Percentiles rank a stretch among this genome's conserved stretches.
Conservation (phyloP, 2,888 invertebrate species). For the Brenthis daphne region DNA sequence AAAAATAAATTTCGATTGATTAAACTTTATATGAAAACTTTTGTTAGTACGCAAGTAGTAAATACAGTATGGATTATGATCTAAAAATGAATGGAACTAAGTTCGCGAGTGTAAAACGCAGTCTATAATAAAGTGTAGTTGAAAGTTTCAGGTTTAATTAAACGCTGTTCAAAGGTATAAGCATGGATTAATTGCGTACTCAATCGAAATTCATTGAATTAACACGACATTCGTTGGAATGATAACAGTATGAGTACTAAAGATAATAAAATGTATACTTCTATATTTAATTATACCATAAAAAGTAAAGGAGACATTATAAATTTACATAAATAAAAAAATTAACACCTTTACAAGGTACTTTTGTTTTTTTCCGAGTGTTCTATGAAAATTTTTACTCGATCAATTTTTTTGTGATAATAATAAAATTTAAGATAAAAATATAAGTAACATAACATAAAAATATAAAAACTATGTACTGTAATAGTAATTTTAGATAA, state of each 20-base stretch:
- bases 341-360: too few species aligned
- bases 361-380: too few species aligned
- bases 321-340: too few species aligned
- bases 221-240: conserved; percentile 60
- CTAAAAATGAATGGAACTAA: too few species aligned
- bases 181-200: conserved; percentile 64
- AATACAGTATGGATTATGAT: too few species aligned
- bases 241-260: conserved; percentile 12
- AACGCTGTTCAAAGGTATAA: conserved; percentile 60
- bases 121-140: conserved; percentile 46
- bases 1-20: too few species aligned
- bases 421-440: too few species aligned
- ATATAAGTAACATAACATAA: not conserved
- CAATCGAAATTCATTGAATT: conserved; percentile 60
- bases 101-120: not conserved
- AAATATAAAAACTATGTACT: not conserved
- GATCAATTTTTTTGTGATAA: too few species aligned
- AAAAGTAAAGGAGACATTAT: too few species aligned
- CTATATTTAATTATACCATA: too few species aligned
- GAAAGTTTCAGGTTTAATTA: conserved; percentile 65
- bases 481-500: conserved; percentile 5
- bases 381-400: too few species aligned
- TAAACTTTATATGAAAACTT: too few species aligned
- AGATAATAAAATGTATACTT: not conserved
- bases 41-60: not conserved